phyloP scores from a whole-genome alignment of 2,888 invertebrate species.

The Psylliodes chrysocephalus region DNA sequence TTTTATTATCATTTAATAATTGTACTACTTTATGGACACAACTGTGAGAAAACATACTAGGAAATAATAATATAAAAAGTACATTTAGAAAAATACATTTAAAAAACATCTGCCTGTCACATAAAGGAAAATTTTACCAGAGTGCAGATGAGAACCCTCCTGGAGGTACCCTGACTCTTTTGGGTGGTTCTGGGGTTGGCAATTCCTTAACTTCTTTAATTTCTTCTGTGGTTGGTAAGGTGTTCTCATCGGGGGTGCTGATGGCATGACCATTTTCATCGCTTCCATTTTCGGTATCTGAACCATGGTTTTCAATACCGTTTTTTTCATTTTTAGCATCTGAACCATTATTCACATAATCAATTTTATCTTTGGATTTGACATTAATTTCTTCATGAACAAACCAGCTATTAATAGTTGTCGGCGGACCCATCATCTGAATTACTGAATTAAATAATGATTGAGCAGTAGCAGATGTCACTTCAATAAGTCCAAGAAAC shows the following conservation, averaged over 20 bases:
- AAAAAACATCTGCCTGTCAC: background rate
- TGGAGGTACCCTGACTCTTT: slow-evolving; percentile 47
- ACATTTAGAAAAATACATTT: background rate
- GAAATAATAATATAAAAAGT: background rate
- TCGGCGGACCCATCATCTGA: slow-evolving; percentile 19
- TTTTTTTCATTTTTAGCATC: slow-evolving; percentile 30
- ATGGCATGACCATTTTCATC: slow-evolving; percentile 1
- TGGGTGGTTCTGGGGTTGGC: slow-evolving; percentile 16
- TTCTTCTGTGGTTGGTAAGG: slow-evolving; percentile 22
- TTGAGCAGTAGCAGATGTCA: too few species aligned
- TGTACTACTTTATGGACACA: background rate
- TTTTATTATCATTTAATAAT: too few species aligned
- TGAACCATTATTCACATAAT: slow-evolving; percentile 12
- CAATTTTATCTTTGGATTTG: slow-evolving; percentile 7
- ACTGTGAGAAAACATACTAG: background rate
- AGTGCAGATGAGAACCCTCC: slow-evolving; percentile 50
- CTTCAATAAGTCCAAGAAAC: too few species aligned
- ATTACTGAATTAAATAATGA: too few species aligned
- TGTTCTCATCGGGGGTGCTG: slow-evolving; percentile 35
- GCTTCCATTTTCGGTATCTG: too few species aligned
- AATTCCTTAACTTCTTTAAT: slow-evolving; percentile 25
- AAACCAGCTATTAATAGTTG: slow-evolving; percentile 38
- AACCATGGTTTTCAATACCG: slow-evolving; percentile 15
- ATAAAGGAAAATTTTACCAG: slow-evolving; percentile 41
- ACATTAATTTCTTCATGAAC: slow-evolving; percentile 25